phyloP scores from a whole-genome alignment of 2,888 invertebrate genomes.

The Nomada fucata region DNA sequence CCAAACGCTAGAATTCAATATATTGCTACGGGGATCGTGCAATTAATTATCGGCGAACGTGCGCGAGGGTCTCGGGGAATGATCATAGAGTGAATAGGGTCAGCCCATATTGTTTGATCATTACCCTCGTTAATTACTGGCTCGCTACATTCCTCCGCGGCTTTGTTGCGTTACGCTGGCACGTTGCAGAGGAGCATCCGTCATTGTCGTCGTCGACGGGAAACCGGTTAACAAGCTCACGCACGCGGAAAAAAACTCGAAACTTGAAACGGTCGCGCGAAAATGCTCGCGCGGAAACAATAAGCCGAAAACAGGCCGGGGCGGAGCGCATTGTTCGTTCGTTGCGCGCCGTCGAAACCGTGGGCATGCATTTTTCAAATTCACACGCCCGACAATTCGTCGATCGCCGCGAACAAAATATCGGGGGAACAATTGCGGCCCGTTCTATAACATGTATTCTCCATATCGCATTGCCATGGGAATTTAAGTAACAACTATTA shows the following conservation, averaged over 20 bases:
- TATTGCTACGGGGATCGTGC: slow-evolving; percentile 56
- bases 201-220: slow-evolving; percentile 15
- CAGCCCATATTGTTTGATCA: slow-evolving; percentile 66
- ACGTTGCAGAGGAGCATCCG: slow-evolving; percentile 20
- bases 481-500: background rate
- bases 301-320: background rate
- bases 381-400: background rate
- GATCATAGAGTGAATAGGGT: slow-evolving; percentile 57
- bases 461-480: background rate
- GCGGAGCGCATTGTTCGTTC: slow-evolving; percentile 13
- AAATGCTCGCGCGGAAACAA: background rate
- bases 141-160: slow-evolving; percentile 34
- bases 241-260: slow-evolving; percentile 16
- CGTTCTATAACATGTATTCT: background rate
- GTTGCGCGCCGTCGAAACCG: background rate
- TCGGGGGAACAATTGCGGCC: background rate
- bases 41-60: slow-evolving; percentile 65
- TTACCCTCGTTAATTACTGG: slow-evolving; percentile 70
- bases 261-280: background rate
- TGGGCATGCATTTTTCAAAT: background rate
- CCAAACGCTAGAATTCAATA: slow-evolving; percentile 57
- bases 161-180: slow-evolving; percentile 27
- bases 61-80: slow-evolving; percentile 48
- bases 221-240: slow-evolving; percentile 2
- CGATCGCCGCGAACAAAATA: background rate